Evolutionary conservation across 2,797 vertebrate species (phyloP), one percentile per base, ranked within the genome.

Genomic region (Megaceryle alcyon): DNA sequence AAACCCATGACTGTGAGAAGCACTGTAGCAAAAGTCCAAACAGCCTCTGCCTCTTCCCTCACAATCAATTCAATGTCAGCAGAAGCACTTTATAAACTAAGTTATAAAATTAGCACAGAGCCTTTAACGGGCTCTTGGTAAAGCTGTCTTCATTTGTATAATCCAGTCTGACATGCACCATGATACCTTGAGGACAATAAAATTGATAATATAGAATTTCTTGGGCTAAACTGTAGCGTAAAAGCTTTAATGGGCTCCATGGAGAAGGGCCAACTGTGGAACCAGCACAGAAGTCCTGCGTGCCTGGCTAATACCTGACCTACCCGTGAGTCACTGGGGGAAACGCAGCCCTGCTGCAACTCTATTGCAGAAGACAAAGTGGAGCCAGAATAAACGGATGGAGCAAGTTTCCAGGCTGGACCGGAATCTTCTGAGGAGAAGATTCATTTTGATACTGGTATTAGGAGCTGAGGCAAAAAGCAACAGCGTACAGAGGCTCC

Each of bases 231-330:
- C 25, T 54, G 39, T 71, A 82, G 57, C 2, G 1, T 89, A 87
- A 95, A 92, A 89, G 88, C 78, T 64, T 39, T 95, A 96, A 96
- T 90, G 83, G 88, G 41, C 44, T 89, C 69, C 37, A 33, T 85
- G 90, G 92, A 97, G 83, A 87, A 81, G 14, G 83, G 93, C 84
- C 92, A 96, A 5, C 12, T 28, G 44, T 51, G 71, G 86, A 85
- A 81, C 7, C 28, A 83, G 49, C 69, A 2, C 83, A 53, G 80
- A 76, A 56, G 31, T 53, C 41, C 63, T 16, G 14, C 1, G 6
- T 20, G 56, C 29, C 26, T 9, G 6, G 51, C 72, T 56, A 86
- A 89, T 49, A 90, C 46, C 53, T 37, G 71, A 63, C 83, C 41
- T 77, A 39, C 39, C 72, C 66, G 88, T 1, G 18, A 68, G 82